Base-by-base conservation (phyloP, 2,113 vertebrate species). In the Notarius lentiginosus region DNA sequence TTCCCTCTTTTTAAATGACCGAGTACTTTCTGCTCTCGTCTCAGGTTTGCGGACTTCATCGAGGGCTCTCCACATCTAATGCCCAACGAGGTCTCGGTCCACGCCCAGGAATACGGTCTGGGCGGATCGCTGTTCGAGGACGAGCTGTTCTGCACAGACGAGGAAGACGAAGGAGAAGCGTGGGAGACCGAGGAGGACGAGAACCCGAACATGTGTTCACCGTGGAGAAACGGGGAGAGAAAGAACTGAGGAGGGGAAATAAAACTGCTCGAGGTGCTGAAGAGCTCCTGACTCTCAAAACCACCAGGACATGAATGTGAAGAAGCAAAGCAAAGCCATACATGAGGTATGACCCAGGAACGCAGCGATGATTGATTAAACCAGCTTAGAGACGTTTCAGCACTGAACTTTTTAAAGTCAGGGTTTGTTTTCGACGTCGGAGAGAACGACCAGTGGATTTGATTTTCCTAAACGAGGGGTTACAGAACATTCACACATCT, bases 1-100 rank as follows among this genome's bases (percentile, higher is more conserved):
- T 41, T 41, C 4, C 41, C 41, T 41, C 41, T 41, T 41, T 41
- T 41, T 41, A 41, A 41, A 41, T 41, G 41, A 41, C 41, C 3
- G 41, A 41, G 41, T 41, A 10, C 1, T 51, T 77, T 41, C 27
- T 82, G 8, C 14, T 58, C 10, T 87, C 14, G 83, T 14, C 61
- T 47, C 92, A 99, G 98, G 94, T 99, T 99, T 93, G 98, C 98
- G 34, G 97, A 98, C 68, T 99, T 99, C 65, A 90, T 99, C 7
- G 96, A 96, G 88, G 98, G 98, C 0, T 96, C 96, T 18, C 95
- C 91, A 14, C 98, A 99, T 18, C 88, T 99, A 87, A 95, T 95
- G 84, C 90, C 95, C 12, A 94, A 92, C 0, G 98, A 99, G 89
- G 94, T 95, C 79, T 97, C 96, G 0, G 92, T 96, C 60, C 97